Evolutionary conservation across 2,113 vertebrate species (phyloP), one percentile per base, ranked within the genome.

Genomic region (Dryoscopus gambensis): DNA sequence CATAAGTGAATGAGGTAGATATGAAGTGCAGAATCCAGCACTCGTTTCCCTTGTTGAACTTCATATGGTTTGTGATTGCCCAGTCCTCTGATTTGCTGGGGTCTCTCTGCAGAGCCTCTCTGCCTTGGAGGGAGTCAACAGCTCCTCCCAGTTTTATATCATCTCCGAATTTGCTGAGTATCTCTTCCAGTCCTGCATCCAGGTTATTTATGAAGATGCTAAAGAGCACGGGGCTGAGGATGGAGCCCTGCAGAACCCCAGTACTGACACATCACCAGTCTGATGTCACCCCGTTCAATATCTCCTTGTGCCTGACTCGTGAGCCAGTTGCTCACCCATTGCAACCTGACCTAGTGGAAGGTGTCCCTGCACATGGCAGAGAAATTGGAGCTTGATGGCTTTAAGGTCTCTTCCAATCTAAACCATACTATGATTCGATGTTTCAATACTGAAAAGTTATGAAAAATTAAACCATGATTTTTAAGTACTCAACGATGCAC

Each of bases 241-340:
- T 15, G 16, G 44, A 47, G 44, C 31, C 42, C 44, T 19, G 23
- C 17, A 23, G 81, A 63, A 6, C 40, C 49, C 28, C 39, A 18
- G 2, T 18, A 47, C 6, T 39, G 33, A 15, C n/a, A 47, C 3
- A 6, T 39, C 27, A 55, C 15, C 33, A 27, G 27, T 14, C 21
- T 31, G 19, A 6, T 12, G 33, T 53, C 27, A 53, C 33, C 31
- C 20, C 18, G 22, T 14, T 33, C 40, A 23, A 9, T 21, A 11
- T 6, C 17, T 33, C 17, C 39, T 63, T 55, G 27, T 33, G 33
- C 39, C 28, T 0, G 1, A 11, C 18, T 17, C 0, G 0, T 31
- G 33, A 62, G 80, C 33, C 37, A 44, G 17, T 2, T 53, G 11
- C 22, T 73, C 27, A 37, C 13, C 9, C 13, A 33, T 17, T 63